Evolutionary conservation across 2,113 vertebrate genomes (phyloP).

Genomic region (Nothocercus julius): DNA sequence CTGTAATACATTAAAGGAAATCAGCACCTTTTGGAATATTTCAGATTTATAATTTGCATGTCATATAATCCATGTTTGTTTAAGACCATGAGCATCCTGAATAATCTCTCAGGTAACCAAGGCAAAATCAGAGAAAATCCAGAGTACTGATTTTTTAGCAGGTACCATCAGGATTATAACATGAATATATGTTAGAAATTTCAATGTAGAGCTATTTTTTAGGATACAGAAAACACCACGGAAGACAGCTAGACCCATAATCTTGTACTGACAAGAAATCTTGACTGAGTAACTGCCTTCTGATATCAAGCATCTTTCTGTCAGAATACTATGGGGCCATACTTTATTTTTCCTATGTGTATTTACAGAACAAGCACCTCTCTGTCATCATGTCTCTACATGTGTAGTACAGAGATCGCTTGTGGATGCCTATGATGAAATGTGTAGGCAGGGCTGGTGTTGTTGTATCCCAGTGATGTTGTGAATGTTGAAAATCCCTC

Average conservation of each 20-base stretch:
- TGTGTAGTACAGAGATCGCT: neutral
- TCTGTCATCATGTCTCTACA: neutral
- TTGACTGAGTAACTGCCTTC: neutral
- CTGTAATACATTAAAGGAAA: neutral
- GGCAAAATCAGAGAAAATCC: neutral
- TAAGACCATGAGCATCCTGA: neutral
- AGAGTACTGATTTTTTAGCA: neutral
- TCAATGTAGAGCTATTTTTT: neutral
- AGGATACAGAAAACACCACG: neutral
- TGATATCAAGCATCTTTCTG: neutral
- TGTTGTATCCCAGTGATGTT: neutral
- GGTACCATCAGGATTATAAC: neutral
- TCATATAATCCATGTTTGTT: neutral
- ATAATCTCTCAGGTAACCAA: neutral
- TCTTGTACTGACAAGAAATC: neutral
- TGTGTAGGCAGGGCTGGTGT: rapidly evolving
- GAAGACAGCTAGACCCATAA: neutral
- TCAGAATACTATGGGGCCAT: neutral
- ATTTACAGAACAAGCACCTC: neutral
- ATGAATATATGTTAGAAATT: neutral
- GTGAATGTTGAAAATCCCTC: neutral
- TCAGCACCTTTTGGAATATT: neutral
- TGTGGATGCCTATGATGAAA: neutral
- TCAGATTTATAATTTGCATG: neutral
- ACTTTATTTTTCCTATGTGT: neutral